Evolutionary conservation across 1,140 invertebrate species (phyloP), one percentile per base, ranked within the genome.

Genomic region (Plectus sambesii): DNA sequence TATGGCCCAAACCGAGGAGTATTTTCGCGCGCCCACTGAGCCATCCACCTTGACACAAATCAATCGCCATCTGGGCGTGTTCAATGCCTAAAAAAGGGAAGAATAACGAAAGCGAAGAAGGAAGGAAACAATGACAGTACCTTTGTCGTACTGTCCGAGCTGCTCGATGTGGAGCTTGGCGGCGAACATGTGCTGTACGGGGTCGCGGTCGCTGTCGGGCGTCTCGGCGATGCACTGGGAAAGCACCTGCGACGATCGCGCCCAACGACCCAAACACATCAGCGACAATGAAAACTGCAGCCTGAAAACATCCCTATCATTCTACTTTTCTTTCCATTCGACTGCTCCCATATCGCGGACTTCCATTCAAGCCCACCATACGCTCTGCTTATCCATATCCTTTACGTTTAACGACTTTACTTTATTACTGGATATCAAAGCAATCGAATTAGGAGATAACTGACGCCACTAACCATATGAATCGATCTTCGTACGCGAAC

Each of bases 131-230:
- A n/a, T n/a, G n/a, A n/a, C n/a, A n/a, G 15, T 46, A 61, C 59
- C 59, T 25, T 47, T 33, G 23, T 67, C 55, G 5, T 19, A 43
- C 25, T 62, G 53, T 12, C 60, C 51, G 12, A 61, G 33, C 25
- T 67, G 61, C 41, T 64, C 64, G 23, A 67, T 53, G 19, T 60
- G 41, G 20, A 66, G 23, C 23, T 53, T 51, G 20, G 63, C 58
- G 20, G 56, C 23, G 15, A 55, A 38, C 58, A 65, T 51, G 23
- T 62, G 52, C 39, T 58, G 40, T 23, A 48, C 27, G 12, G 54
- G 36, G 15, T 23, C 5, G 29, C 51, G 41, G 26, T 26, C 20
- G 33, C 22, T 2, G n/a, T n/a, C n/a, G n/a, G n/a, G n/a, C n/a
- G n/a, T 4, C 35, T 9, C 5, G 23, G 46, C 46, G 8, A 48